Evolutionary conservation across 2,113 vertebrate species (phyloP), one percentile per base, ranked within the genome.

Genomic region (Albula goreensis): DNA sequence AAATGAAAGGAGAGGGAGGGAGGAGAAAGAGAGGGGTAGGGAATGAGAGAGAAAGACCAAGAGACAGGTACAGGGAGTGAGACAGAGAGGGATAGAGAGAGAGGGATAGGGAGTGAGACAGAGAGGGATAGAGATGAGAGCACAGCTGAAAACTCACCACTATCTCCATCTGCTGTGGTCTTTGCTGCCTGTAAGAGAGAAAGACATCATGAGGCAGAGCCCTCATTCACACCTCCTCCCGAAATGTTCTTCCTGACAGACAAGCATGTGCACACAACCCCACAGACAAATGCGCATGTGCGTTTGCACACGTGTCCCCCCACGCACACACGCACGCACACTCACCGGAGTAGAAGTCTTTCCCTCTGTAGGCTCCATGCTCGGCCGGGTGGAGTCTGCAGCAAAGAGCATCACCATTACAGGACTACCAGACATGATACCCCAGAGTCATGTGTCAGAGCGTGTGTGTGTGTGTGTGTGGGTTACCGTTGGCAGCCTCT

Each of bases 121-220:
- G 25, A 13, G 19, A 15, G 5, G n/a, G 10, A 4, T 41, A 12
- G n/a, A 7, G 15, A 3, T 41, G 31, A 5, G 0, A 7, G 10
- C 2, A 77, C 12, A 0, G 4, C 79, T 19, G 13, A 4, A 66
- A 5, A 0, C 84, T 88, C 85, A 92, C 92, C 89, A 80, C 89
- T 79, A 1, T 93, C 92, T 77, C 89, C 92, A 22, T 91, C 93
- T 49, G 85, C 90, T 50, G 74, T 10, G 15, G 90, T 50, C 31
- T 88, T 88, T 1, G 87, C 83, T 10, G 93, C 93, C 94, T 95
- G 88, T n/a, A 50, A 86, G 83, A 25, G 12, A 85, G 4, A 89
- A 12, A 53, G 70, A 15, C 2, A n/a, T 1, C 49, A 51, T 81
- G 48, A 86, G 50, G 41, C 51, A 50, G 60, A 17, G n/a, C 19